Conservation (phyloP, 2,888 invertebrate genomes). For the Nebria salina region DNA sequence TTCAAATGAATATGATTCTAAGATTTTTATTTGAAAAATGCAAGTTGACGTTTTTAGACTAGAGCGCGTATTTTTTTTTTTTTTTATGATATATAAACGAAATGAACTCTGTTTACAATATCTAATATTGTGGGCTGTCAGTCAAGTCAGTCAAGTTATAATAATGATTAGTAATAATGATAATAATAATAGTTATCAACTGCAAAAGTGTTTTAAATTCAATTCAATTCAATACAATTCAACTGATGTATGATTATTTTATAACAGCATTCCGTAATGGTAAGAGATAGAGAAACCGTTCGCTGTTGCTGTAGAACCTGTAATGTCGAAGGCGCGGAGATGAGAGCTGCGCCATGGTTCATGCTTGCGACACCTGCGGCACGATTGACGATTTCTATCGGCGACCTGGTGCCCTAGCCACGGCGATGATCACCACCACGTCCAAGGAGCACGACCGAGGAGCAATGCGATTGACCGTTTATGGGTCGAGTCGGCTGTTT, state of each 20-base stretch:
- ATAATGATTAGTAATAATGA: not conserved
- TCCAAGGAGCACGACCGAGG: not conserved
- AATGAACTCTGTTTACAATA: conserved; percentile 23
- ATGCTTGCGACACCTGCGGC: conserved; percentile 57
- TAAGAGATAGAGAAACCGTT: conserved; percentile 41
- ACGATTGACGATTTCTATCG: conserved; percentile 4
- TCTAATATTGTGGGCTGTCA: not conserved
- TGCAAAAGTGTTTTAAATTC: not conserved
- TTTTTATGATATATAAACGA: not conserved
- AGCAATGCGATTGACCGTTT: not conserved
- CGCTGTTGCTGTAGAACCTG: conserved; percentile 58
- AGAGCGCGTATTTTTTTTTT: not conserved
- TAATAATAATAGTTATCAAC: conserved; percentile 10
- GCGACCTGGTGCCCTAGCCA: conserved; percentile 25
- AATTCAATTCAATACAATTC: not conserved
- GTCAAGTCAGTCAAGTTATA: not conserved
- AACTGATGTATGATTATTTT: not conserved
- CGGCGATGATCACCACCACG: conserved; percentile 21
- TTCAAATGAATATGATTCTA: not conserved
- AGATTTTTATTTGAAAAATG: too few species aligned
- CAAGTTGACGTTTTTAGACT: not conserved
- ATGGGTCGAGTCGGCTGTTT: not conserved
- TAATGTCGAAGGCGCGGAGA: conserved; percentile 64
- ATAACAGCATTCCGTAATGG: conserved; percentile 21
- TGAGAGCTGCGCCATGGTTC: conserved; percentile 63